Percentiles rank a stretch among this genome's conserved stretches.
Evolutionary conservation across 2,888 invertebrate species (phyloP).

Genomic region (Limnephilus auricula): DNA sequence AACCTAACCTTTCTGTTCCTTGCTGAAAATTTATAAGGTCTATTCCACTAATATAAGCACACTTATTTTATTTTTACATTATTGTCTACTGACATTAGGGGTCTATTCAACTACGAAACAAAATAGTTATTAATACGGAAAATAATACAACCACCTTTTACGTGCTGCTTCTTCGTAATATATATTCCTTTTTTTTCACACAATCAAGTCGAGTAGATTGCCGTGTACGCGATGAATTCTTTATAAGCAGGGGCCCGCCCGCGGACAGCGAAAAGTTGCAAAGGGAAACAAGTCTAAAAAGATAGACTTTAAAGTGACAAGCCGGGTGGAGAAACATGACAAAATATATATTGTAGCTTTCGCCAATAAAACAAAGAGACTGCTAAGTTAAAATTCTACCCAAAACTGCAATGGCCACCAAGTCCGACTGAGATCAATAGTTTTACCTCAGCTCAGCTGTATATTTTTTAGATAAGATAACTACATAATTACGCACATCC

Average conservation of each 20-base stretch:
- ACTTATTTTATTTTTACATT: too few relatives aligned
- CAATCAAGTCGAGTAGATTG: constrained; percentile 45
- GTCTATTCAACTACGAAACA: not conserved
- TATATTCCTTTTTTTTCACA: constrained; percentile 2
- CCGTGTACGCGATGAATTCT: constrained; percentile 56
- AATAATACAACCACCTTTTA: not conserved
- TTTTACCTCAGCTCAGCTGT: too few relatives aligned
- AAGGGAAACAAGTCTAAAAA: not conserved
- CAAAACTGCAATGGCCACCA: too few relatives aligned
- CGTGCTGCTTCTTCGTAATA: not conserved
- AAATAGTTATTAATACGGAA: not conserved
- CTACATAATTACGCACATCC: too few relatives aligned
- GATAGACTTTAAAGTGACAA: not conserved
- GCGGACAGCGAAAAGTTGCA: not conserved
- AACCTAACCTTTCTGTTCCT: too few relatives aligned
- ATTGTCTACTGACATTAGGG: not conserved
- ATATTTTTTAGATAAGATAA: too few relatives aligned
- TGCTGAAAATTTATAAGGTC: too few relatives aligned
- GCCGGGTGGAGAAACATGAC: not conserved
- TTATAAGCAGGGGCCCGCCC: constrained; percentile 29
- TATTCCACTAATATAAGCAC: too few relatives aligned
- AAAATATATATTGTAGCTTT: not conserved
- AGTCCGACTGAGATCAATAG: too few relatives aligned
- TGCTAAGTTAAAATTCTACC: not conserved
- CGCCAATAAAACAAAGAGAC: too few relatives aligned